A percentile compares a stretch with the other conserved stretches of the same genome.
phyloP scores from a whole-genome alignment of 2,113 vertebrate genomes.

The Platysteira castanea region DNA sequence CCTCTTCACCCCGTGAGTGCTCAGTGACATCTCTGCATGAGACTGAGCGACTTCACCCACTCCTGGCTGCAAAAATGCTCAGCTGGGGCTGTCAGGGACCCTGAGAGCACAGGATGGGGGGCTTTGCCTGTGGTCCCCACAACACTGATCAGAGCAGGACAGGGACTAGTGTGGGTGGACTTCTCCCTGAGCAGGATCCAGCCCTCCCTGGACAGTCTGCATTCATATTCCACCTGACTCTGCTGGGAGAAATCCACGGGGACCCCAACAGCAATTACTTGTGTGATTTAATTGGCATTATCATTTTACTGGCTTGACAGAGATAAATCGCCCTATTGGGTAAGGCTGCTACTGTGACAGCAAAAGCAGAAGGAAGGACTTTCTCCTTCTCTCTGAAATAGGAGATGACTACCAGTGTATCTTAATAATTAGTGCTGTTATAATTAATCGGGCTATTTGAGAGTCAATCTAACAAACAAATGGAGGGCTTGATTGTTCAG shows the following conservation, averaged over 20 bases:
- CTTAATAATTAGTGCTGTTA: conserved; percentile 73
- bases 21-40: background rate
- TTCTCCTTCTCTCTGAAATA: conserved; percentile 31
- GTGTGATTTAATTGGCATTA: conserved; percentile 92
- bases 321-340: conserved; percentile 84
- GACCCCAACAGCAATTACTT: conserved; percentile 87
- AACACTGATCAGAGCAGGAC: accelerated
- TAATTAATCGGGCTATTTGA: conserved; percentile 73
- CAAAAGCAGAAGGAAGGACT: conserved; percentile 39
- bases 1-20: background rate
- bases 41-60: background rate
- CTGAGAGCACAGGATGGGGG: background rate
- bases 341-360: conserved; percentile 63
- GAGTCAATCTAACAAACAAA: conserved; percentile 69
- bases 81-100: background rate
- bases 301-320: conserved; percentile 91
- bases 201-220: conserved; percentile 48
- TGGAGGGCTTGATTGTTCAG: conserved; percentile 61
- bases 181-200: background rate
- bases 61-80: background rate
- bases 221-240: conserved; percentile 77
- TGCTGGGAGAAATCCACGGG: conserved; percentile 77
- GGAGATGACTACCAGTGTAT: conserved; percentile 67
- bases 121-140: background rate
- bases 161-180: background rate